A percentile compares a stretch with the other conserved stretches of the same genome.
These are phyloP conservation scores for Latrodectus elegans DNA, from an alignment of 2,888 invertebrate species.

Conservation along the genomic window DNA sequence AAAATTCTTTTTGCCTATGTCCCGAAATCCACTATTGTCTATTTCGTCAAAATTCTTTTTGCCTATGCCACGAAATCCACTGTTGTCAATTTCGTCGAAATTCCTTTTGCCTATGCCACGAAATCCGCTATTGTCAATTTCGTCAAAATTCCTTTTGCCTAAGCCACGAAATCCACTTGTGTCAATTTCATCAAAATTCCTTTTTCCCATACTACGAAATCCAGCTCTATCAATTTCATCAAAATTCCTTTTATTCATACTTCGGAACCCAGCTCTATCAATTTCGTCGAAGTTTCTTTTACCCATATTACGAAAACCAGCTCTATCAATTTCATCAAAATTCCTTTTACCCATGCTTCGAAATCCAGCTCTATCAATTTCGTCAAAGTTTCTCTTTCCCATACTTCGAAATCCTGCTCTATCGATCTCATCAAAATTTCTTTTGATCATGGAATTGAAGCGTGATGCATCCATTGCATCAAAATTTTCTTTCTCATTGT, in stretches of 20 bases:
- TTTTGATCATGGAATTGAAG: constrained; percentile 28
- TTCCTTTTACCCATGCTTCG: constrained; percentile 35
- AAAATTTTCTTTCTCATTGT: constrained; percentile 44
- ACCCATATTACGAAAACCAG: constrained; percentile 23
- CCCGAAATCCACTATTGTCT: background rate
- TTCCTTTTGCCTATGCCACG: constrained; percentile 11
- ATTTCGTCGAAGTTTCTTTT: constrained; percentile 55
- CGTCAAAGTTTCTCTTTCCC: constrained; percentile 58
- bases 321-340: constrained; percentile 60
- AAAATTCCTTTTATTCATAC: constrained; percentile 40
- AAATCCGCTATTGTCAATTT: constrained; percentile 24
- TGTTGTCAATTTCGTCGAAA: constrained; percentile 26
- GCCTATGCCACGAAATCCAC: background rate
- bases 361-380: constrained; percentile 51
- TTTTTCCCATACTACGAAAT: constrained; percentile 32
- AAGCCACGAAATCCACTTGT: constrained; percentile 27
- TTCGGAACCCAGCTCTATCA: constrained; percentile 31
- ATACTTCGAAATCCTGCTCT: constrained; percentile 33
- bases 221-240: constrained; percentile 46
- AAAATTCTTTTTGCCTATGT: background rate
- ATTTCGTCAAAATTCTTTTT: constrained; percentile 17
- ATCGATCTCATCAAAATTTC: constrained; percentile 62
- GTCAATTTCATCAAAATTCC: constrained; percentile 44
- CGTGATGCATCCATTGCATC: constrained; percentile 58
- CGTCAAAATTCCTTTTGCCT: constrained; percentile 26